phyloP scores from a whole-genome alignment of 2,888 invertebrate species.

The Pseudococcus viburni region DNA sequence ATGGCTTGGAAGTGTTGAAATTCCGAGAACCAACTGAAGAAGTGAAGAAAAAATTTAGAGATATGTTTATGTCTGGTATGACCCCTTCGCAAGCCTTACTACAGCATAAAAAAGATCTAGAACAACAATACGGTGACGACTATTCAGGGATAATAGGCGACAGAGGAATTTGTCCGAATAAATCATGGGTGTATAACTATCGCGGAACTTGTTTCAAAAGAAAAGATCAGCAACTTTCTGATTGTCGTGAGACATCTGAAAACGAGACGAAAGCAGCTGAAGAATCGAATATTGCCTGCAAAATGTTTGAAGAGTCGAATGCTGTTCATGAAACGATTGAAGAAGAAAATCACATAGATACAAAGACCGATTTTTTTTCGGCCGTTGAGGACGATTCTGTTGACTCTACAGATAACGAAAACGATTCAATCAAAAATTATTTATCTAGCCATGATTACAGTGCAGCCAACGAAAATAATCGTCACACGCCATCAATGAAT shows the following conservation, averaged over 20 bases:
- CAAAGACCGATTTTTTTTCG: neutral
- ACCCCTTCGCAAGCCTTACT: constrained; percentile 35
- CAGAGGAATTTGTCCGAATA: constrained; percentile 49
- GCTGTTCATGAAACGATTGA: neutral
- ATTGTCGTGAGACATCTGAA: neutral
- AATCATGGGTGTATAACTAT: constrained; percentile 50
- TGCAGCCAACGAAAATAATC: neutral
- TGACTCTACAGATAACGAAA: neutral
- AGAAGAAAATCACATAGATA: neutral
- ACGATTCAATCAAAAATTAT: neutral
- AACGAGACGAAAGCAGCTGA: neutral
- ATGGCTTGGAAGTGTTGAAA: constrained; percentile 30
- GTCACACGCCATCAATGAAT: neutral
- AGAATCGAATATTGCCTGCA: neutral
- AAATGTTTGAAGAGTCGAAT: neutral
- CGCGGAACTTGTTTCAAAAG: neutral
- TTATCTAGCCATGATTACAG: neutral
- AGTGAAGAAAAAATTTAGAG: constrained; percentile 24
- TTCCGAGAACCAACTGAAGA: constrained; percentile 45
- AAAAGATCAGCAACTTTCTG: neutral
- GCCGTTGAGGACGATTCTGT: neutral
- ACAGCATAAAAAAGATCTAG: constrained; percentile 54
- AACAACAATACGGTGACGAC: constrained; percentile 51
- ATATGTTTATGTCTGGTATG: constrained; percentile 53
- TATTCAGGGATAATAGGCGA: neutral